Percentiles rank a stretch among this genome's conserved stretches.
phyloP scores from a whole-genome alignment of 2,888 invertebrate genomes.

The Sarcophaga rosellei region DNA sequence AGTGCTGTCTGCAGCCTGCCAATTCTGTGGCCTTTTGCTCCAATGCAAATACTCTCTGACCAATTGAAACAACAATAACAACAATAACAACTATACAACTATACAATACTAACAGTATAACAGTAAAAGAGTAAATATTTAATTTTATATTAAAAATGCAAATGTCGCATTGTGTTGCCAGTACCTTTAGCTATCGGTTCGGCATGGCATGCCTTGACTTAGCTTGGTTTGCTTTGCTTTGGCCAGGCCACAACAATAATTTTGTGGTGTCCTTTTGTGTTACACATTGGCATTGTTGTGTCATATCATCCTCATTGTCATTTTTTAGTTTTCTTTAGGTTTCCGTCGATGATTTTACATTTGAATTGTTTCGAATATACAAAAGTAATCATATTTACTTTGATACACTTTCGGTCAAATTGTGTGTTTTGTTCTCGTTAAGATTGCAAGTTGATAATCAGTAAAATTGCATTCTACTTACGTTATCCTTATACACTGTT shows the following conservation, averaged over 20 bases:
- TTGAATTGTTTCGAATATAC: neutral
- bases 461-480: no score
- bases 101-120: constrained; percentile 13
- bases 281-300: constrained; percentile 6
- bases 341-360: neutral
- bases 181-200: neutral
- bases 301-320: neutral
- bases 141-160: constrained; percentile 79
- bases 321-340: neutral
- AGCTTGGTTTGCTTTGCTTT: neutral
- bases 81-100: neutral
- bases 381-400: neutral
- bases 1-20: neutral
- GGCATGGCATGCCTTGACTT: neutral
- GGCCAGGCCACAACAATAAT: constrained; percentile 71
- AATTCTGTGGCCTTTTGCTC: constrained; percentile 22
- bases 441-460: neutral
- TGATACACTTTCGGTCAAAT: neutral
- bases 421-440: neutral
- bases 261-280: constrained; percentile 59
- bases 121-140: constrained; percentile 19
- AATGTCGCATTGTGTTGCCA: constrained; percentile 75
- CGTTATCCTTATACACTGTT: no score
- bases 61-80: neutral
- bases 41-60: neutral